Percentiles rank a stretch among this genome's conserved stretches.
Evolutionary conservation across 1,140 invertebrate species (phyloP).

Genomic region (Lanistes nyassanus): DNA sequence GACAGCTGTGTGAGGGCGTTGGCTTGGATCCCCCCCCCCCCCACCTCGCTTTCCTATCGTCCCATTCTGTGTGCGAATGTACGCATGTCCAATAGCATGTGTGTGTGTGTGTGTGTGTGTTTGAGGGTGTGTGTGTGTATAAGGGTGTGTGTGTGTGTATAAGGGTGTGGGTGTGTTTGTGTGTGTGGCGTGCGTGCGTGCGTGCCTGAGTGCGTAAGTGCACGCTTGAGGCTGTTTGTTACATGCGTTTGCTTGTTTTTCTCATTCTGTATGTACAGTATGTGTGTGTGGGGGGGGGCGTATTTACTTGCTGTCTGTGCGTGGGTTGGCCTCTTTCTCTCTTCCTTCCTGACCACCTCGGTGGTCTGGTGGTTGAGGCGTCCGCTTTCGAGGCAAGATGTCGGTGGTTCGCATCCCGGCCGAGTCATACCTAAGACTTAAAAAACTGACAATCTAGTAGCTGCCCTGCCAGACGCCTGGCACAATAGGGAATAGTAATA

Average conservation of each 20-base stretch:
- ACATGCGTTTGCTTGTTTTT: no score
- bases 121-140: conserved; percentile 8
- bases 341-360: no score
- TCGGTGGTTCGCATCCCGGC: no score
- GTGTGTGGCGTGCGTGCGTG: no score
- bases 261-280: no score
- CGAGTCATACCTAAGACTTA: no score
- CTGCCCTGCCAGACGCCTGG: no score
- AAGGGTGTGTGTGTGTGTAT: conserved; percentile 5
- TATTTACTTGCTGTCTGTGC: neutral
- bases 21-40: neutral
- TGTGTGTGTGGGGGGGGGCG: neutral
- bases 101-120: conserved; percentile 6
- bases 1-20: neutral
- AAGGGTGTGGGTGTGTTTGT: conserved; percentile 7
- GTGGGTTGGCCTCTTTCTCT: neutral
- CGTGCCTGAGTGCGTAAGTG: neutral
- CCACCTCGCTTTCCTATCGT: neutral
- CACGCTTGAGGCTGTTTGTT: neutral
- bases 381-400: no score
- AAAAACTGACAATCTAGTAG: no score
- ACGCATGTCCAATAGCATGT: neutral
- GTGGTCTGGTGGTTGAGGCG: no score
- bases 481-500: no score
- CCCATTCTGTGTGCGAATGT: neutral